Percentiles rank a stretch among this genome's conserved stretches.
phyloP scores from a whole-genome alignment of 1,140 invertebrate species.

The Leptestheria dahalacensis region DNA sequence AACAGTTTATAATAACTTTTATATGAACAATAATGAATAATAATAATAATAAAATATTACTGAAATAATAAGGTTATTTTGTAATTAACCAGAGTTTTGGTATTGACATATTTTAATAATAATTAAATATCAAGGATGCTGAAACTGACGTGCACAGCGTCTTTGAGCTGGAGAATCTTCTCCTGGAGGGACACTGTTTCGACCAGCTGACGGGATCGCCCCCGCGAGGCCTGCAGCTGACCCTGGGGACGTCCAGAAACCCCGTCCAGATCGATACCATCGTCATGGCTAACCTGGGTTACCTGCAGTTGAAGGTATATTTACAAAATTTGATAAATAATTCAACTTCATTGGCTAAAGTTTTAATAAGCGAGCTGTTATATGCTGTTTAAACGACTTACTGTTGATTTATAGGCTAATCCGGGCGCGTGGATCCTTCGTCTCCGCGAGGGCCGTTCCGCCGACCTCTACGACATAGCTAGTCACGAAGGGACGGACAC shows the following conservation, averaged over 20 bases:
- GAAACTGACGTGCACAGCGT: conserved; percentile 44
- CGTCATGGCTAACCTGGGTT: conserved; percentile 98
- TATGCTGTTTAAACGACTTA: no score
- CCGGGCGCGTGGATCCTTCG: conserved; percentile 86
- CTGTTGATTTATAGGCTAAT: conserved; percentile 43
- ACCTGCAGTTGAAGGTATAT: conserved; percentile 74
- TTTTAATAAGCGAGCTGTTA: no score
- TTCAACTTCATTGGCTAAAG: no score
- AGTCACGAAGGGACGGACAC: conserved; percentile 56
- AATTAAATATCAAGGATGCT: no score
- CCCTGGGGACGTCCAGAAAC: conserved; percentile 65
- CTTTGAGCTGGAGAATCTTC: conserved; percentile 79
- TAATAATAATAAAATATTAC: neutral
- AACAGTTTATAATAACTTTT: neutral
- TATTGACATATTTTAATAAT: no score
- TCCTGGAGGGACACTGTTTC: conserved; percentile 93
- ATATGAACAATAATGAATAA: no score
- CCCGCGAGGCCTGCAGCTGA: conserved; percentile 89
- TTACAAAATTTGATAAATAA: neutral
- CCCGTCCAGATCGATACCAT: conserved; percentile 85
- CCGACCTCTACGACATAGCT: conserved; percentile 69
- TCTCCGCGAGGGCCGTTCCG: conserved; percentile 73
- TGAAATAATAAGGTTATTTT: neutral
- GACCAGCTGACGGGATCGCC: conserved; percentile 81
- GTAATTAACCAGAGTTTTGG: no score